These are phyloP conservation scores for Cichlasoma orientale DNA, from an alignment of 2,797 vertebrate species.

Conservation along the genomic window DNA sequence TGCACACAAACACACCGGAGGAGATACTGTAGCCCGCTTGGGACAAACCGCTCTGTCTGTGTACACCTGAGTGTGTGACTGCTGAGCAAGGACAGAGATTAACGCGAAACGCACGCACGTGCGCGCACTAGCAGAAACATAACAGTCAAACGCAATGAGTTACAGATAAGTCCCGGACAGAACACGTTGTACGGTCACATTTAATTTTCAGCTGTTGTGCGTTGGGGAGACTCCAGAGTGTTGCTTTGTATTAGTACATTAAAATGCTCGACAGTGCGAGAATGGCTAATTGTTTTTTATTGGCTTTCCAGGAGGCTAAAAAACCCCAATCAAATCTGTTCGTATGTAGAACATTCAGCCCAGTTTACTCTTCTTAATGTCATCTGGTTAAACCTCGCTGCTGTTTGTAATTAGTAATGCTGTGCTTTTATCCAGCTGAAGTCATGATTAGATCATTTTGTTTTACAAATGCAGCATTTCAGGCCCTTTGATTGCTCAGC, in stretches of 20 bases:
- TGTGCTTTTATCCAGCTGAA: not conserved
- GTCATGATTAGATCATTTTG: constrained; percentile 2
- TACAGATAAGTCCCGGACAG: not conserved
- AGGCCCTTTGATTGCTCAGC: not conserved
- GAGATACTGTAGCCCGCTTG: constrained; percentile 69
- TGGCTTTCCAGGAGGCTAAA: not conserved
- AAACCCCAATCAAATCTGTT: not conserved
- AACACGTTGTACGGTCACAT: rapidly evolving
- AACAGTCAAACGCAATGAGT: not conserved
- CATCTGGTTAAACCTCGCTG: not conserved
- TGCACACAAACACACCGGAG: constrained; percentile 37
- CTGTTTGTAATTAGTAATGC: not conserved
- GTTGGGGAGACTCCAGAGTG: not conserved
- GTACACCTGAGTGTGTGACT: constrained; percentile 66
- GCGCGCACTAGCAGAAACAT: not conserved
- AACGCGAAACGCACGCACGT: constrained; percentile 27
- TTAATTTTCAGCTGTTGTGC: not conserved
- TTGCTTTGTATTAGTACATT: not conserved
- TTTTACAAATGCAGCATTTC: constrained; percentile 5
- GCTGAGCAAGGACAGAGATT: constrained; percentile 70
- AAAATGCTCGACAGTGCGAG: not conserved
- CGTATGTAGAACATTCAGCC: not conserved
- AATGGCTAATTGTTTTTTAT: not conserved
- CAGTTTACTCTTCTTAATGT: too few species aligned
- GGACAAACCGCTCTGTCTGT: constrained; percentile 44